A percentile compares a stretch with the other conserved stretches of the same genome.
phyloP scores from a whole-genome alignment of 2,113 vertebrate genomes.

The Scytalopus superciliaris region DNA sequence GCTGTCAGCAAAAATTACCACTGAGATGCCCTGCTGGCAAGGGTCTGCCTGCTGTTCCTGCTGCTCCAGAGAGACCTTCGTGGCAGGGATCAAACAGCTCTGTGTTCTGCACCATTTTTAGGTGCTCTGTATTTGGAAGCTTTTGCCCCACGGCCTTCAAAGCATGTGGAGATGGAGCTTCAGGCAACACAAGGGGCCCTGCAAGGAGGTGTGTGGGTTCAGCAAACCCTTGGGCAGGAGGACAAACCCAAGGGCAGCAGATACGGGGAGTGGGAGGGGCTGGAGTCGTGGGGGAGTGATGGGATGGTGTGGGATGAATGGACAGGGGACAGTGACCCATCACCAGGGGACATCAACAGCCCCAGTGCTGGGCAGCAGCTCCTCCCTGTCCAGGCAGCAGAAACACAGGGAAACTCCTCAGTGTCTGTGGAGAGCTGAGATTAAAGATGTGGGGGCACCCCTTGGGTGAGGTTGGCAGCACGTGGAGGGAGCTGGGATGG shows the following conservation, averaged over 20 bases:
- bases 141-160: not conserved
- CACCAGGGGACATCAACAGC: not conserved
- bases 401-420: accelerated
- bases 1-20: constrained; percentile 43
- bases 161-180: not conserved
- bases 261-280: accelerated
- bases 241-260: not conserved
- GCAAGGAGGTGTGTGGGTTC: not conserved
- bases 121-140: not conserved
- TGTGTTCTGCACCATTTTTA: not conserved
- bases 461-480: accelerated
- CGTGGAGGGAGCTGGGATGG: not conserved
- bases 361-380: not conserved
- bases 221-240: not conserved
- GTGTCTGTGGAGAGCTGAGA: not conserved
- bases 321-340: not conserved
- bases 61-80: not conserved
- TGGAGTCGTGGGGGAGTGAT: accelerated
- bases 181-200: not conserved
- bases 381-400: not conserved
- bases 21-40: not conserved
- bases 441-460: not conserved
- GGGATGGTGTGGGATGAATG: accelerated
- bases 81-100: not conserved
- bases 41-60: not conserved